These are phyloP conservation scores for Asbolus verrucosus DNA, from an alignment of 1,140 invertebrate genomes.

Conservation along the genomic window DNA sequence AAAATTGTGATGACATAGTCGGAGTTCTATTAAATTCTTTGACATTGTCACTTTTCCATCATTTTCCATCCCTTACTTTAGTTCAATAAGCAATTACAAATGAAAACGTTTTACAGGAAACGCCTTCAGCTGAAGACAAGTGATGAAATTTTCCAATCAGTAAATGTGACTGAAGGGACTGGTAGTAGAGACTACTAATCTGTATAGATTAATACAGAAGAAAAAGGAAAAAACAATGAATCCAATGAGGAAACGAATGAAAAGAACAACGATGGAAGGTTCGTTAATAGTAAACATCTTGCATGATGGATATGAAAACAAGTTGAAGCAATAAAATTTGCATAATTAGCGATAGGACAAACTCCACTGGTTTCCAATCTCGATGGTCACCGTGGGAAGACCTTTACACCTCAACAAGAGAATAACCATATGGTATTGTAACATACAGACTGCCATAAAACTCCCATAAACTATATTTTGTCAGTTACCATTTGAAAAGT, in stretches of 20 bases:
- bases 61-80: too few species aligned
- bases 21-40: too few species aligned
- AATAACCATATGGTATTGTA: slow-evolving; percentile 20
- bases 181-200: too few species aligned
- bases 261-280: not conserved
- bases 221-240: not conserved
- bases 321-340: slow-evolving; percentile 5
- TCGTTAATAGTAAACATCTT: not conserved
- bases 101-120: too few species aligned
- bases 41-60: too few species aligned
- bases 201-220: too few species aligned
- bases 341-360: slow-evolving; percentile 30
- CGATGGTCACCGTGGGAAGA: slow-evolving; percentile 31
- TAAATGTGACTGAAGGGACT: too few species aligned
- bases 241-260: not conserved
- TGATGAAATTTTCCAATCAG: too few species aligned
- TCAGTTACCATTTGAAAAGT: not conserved
- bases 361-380: slow-evolving; percentile 16
- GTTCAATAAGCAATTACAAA: too few species aligned
- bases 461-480: not conserved
- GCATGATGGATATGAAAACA: slow-evolving; percentile 4
- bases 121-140: too few species aligned
- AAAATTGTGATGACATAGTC: too few species aligned
- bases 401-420: slow-evolving; percentile 21
- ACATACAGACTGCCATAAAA: slow-evolving; percentile 17